Evolutionary conservation across 2,797 vertebrate species (phyloP).

Genomic region (Enteromius mattozi): DNA sequence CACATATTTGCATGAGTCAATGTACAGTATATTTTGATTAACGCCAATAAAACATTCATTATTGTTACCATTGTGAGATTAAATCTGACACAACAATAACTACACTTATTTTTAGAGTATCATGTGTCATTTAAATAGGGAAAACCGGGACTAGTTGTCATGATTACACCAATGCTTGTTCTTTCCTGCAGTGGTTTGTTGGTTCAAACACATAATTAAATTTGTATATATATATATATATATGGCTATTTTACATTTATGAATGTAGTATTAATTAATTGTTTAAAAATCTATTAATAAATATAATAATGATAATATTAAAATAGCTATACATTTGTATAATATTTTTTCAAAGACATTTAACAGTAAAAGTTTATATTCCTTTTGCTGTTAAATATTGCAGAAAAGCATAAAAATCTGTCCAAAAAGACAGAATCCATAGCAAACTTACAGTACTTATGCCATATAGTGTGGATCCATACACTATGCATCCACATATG

Average conservation of each 20-base stretch:
- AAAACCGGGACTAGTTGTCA: background rate
- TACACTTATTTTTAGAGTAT: background rate
- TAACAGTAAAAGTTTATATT: too few species aligned
- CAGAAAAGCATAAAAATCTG: background rate
- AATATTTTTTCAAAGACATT: too few species aligned
- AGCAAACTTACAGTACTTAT: background rate
- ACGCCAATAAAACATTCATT: background rate
- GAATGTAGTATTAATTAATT: background rate
- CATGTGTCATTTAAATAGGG: background rate
- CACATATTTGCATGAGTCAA: background rate
- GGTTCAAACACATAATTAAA: background rate
- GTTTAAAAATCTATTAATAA: too few species aligned
- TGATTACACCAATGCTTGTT: background rate
- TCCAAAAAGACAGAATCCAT: background rate
- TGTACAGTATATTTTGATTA: background rate
- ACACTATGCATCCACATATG: background rate
- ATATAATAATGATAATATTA: too few species aligned
- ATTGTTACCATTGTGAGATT: background rate
- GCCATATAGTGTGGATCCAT: background rate
- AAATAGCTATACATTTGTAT: too few species aligned
- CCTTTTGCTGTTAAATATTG: background rate
- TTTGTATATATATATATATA: too few species aligned
- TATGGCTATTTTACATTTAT: background rate
- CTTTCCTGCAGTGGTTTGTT: background rate
- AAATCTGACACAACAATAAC: background rate